Conservation (phyloP, 2,113 vertebrate genomes). For the Elaphurus davidianus region DNA sequence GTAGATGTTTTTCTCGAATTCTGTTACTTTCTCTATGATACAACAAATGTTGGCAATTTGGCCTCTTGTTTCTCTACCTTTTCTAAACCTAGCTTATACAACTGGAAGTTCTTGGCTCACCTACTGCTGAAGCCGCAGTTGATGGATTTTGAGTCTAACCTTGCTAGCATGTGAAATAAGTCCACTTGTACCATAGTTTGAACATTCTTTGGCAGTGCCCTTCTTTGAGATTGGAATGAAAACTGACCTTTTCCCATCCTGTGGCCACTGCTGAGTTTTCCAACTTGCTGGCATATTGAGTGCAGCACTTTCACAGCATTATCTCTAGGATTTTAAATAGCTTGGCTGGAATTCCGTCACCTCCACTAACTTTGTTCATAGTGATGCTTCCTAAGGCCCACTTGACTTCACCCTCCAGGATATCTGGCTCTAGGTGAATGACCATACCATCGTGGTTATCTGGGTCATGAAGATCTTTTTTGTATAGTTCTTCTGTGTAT, state of each 20-base stretch:
- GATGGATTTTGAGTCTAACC: neutral
- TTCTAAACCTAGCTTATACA: neutral
- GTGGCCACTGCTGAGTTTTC: neutral
- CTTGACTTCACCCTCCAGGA: neutral
- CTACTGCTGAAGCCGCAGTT: neutral
- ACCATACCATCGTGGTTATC: neutral
- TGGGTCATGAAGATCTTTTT: neutral
- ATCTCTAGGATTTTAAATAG: neutral
- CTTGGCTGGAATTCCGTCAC: neutral
- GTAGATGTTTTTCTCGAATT: neutral
- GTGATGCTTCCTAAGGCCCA: neutral
- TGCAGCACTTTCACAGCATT: neutral
- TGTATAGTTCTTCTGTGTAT: neutral
- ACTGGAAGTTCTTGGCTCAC: neutral
- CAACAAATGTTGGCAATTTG: neutral
- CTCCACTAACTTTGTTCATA: neutral
- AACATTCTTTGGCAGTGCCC: neutral
- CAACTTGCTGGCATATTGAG: neutral
- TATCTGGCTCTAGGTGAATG: neutral
- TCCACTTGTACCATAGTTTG: neutral
- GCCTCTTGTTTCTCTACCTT: neutral
- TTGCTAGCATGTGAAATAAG: neutral
- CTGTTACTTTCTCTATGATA: neutral
- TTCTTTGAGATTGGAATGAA: neutral
- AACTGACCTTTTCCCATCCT: neutral